Evolutionary conservation across 2,113 vertebrate genomes (phyloP), one percentile per base, ranked within the genome.

Genomic region (Hemichromis elongatus): DNA sequence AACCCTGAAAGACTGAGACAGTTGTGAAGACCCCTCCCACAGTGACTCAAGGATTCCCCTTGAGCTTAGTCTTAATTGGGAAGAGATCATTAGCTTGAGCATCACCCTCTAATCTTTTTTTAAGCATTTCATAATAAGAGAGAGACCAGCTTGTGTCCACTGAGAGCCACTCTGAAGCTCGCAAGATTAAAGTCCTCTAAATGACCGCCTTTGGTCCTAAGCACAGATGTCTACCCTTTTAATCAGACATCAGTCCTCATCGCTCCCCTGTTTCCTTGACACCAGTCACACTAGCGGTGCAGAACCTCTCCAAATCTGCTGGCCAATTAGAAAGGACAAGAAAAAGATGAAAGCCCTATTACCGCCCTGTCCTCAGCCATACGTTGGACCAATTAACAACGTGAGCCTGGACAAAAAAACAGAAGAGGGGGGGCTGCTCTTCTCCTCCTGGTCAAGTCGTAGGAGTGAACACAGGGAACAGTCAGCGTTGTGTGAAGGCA

Each of bases 151-250:
- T 81, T 88, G 86, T 88, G 63, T 89, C 91, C 80, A 35, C 16
- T 37, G 88, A 93, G 90, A 88, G 85, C 9, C 85, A 80, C 75
- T 82, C 61, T 83, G 86, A 89, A 83, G 80, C 90, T 80, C 80
- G 70, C 83, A 54, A 86, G 91, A 93, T 93, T 85, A 91, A 92
- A 94, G 91, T 93, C 90, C 90, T 89, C 91, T 86, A 93, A 95
- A 94, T 93, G 93, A 92, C 92, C 86, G 78, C 66, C 88, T 86
- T 86, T 90, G 84, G 83, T 91, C 84, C 85, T 87, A 28, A 88
- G 81, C 79, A 47, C 45, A 28, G 83, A 86, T 59, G 70, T 83
- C 83, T 88, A 75, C 79, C 66, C 80, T 91, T 78, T 90, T 91
- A 88, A 91, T 90, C 92, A 91, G 88, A 81, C 83, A 77, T 52